Conservation (phyloP, 2,888 invertebrate genomes). For the Pandemis corylana region DNA sequence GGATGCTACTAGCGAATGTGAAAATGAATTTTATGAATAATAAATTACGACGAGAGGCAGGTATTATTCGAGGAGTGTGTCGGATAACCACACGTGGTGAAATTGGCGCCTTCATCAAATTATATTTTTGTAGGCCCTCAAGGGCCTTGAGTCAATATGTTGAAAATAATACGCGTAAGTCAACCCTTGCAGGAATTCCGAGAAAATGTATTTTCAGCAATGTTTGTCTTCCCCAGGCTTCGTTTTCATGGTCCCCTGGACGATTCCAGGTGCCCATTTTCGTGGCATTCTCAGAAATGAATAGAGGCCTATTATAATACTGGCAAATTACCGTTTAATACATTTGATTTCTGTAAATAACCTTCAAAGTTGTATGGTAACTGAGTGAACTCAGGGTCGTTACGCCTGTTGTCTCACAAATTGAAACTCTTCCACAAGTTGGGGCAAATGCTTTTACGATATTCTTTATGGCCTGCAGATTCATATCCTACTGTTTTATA, state of each 20-base stretch:
- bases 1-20: constrained; percentile 57
- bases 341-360: constrained; percentile 2
- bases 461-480: constrained; percentile 64
- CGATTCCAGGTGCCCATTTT: not conserved
- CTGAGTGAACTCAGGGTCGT: not conserved
- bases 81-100: constrained; percentile 47
- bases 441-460: constrained; percentile 55
- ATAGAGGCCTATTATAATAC: not conserved
- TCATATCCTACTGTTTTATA: constrained; percentile 60
- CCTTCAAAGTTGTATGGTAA: constrained; percentile 3
- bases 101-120: constrained; percentile 37
- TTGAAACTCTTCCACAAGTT: constrained; percentile 40
- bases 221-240: constrained; percentile 24
- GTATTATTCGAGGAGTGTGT: constrained; percentile 55
- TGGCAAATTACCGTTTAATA: not conserved
- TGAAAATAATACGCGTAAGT: constrained; percentile 36
- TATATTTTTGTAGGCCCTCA: constrained; percentile 37
- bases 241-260: constrained; percentile 14
- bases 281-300: constrained; percentile 1
- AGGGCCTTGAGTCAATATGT: constrained; percentile 35
- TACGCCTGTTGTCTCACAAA: constrained; percentile 26
- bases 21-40: constrained; percentile 65
- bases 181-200: constrained; percentile 6
- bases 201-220: constrained; percentile 31
- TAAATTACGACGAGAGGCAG: constrained; percentile 55